Conservation (phyloP, 2,888 invertebrate species). For the Carabus problematicus region DNA sequence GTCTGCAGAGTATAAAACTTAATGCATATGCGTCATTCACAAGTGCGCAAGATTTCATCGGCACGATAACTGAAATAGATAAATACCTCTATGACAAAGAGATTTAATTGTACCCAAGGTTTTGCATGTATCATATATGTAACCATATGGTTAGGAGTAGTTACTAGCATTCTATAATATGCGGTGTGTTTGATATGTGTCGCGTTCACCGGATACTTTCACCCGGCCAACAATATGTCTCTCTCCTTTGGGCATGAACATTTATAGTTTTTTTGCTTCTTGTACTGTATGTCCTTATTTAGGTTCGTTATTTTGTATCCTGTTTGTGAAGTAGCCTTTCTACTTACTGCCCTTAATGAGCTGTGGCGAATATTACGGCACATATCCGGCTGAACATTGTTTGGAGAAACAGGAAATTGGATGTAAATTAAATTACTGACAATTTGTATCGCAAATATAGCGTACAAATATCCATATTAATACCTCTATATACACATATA, state of each 20-base stretch:
- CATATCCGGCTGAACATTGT: not conserved
- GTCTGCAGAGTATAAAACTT: not conserved
- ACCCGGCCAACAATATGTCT: not conserved
- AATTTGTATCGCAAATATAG: no score
- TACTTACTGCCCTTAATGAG: no score
- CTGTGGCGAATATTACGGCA: no score
- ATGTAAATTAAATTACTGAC: not conserved
- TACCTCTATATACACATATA: no score
- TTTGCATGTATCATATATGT: constrained; percentile 9
- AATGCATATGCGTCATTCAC: constrained; percentile 18
- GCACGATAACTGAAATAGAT: constrained; percentile 28
- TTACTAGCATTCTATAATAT: not conserved
- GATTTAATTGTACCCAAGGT: constrained; percentile 33
- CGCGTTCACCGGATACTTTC: constrained; percentile 4
- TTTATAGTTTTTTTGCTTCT: not conserved
- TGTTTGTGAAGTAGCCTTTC: no score
- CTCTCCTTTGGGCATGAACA: no score
- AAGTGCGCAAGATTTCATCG: constrained; percentile 12
- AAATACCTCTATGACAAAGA: constrained; percentile 34
- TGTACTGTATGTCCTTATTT: not conserved
- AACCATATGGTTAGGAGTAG: constrained; percentile 21
- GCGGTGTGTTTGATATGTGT: not conserved
- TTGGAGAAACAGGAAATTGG: not conserved
- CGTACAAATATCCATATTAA: no score
- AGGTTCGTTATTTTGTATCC: no score